Evolutionary conservation across 2,888 invertebrate genomes (phyloP).

Genomic region (Parnassius orleans): DNA sequence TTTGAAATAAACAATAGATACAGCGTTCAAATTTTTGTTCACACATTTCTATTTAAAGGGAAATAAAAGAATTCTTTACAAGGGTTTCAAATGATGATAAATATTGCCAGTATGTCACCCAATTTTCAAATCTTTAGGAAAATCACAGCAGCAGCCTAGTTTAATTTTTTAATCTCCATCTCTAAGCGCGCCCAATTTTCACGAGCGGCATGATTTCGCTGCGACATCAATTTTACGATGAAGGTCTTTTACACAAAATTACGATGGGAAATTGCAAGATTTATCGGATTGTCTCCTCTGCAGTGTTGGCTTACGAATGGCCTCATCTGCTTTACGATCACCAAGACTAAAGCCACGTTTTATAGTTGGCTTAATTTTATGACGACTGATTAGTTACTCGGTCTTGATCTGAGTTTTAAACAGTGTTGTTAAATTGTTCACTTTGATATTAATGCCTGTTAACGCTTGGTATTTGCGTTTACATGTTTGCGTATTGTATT

Average conservation of each 20-base stretch:
- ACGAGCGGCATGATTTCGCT: slow-evolving; percentile 11
- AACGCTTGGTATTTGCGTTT: not conserved
- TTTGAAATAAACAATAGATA: too few relatives aligned
- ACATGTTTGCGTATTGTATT: too few relatives aligned
- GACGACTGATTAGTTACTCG: slow-evolving; percentile 49
- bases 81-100: too few relatives aligned
- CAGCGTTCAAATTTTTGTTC: too few relatives aligned
- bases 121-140: too few relatives aligned
- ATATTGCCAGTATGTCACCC: too few relatives aligned
- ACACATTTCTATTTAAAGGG: too few relatives aligned
- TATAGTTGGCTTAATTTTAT: slow-evolving; percentile 60
- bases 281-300: slow-evolving; percentile 50
- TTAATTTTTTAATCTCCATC: not conserved
- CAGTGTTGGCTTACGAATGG: slow-evolving; percentile 53
- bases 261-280: slow-evolving; percentile 50
- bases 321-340: slow-evolving; percentile 58
- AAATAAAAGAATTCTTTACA: too few relatives aligned
- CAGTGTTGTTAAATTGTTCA: slow-evolving; percentile 8
- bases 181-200: not conserved
- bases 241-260: slow-evolving; percentile 47
- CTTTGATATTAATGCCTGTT: slow-evolving; percentile 12
- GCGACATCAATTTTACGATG: slow-evolving; percentile 34
- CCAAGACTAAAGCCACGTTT: slow-evolving; percentile 49
- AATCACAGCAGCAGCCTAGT: too few relatives aligned
- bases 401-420: slow-evolving; percentile 22